Percentiles rank a stretch among this genome's conserved stretches.
These are phyloP conservation scores for Aldabrachelys gigantea DNA, from an alignment of 2,113 vertebrate species.

Conservation along the genomic window DNA sequence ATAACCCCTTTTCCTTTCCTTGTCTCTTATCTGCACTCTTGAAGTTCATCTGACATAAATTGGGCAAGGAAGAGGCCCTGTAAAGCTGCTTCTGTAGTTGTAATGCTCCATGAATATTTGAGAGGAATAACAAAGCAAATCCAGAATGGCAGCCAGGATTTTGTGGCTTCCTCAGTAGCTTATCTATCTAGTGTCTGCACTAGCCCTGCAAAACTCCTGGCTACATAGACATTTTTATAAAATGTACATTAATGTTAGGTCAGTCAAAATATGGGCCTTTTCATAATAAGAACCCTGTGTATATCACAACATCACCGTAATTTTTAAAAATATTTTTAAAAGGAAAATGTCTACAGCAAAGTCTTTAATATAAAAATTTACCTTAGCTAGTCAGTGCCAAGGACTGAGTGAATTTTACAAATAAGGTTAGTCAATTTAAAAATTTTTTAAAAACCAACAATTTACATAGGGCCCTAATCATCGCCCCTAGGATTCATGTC, in stretches of 20 bases:
- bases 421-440: not conserved
- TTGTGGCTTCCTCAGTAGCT: not conserved
- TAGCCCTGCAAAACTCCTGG: not conserved
- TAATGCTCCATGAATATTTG: not conserved
- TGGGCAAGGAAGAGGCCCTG: not conserved
- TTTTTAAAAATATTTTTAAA: not conserved
- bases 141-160: not conserved
- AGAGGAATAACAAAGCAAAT: not conserved
- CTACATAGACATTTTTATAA: not conserved
- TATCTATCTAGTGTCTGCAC: not conserved
- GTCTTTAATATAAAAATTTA: not conserved
- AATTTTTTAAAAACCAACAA: accelerated
- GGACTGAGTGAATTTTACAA: not conserved
- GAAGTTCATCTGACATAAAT: not conserved
- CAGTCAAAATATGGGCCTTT: not conserved
- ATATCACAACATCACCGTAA: not conserved
- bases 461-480: not conserved
- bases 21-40: not conserved
- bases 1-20: not conserved
- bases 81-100: not conserved
- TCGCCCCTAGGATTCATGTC: not conserved
- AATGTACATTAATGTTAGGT: not conserved
- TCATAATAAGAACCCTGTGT: not conserved
- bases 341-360: not conserved
- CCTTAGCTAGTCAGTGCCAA: not conserved